phyloP scores from a whole-genome alignment of 1,140 invertebrate species.

The Neotoxoptera formosana region DNA sequence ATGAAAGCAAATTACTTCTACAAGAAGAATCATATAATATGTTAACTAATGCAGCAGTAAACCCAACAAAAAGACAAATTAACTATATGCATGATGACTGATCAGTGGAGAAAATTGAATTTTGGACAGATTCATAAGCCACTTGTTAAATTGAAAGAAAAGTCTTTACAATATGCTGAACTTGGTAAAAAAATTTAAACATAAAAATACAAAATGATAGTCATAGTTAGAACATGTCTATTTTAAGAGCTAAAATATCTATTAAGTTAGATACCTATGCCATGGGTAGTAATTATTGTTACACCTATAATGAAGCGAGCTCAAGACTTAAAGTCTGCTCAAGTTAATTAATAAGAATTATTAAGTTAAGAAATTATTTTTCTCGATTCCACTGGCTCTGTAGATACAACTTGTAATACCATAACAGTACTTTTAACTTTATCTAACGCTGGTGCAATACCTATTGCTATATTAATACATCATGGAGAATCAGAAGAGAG shows the following conservation, averaged over 20 bases:
- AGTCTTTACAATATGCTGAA: neutral
- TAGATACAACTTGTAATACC: slow-evolving; percentile 13
- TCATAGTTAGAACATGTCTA: slow-evolving; percentile 4
- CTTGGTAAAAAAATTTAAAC: slow-evolving; percentile 36
- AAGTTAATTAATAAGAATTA: too few species aligned
- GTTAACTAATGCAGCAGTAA: slow-evolving; percentile 34
- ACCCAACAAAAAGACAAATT: slow-evolving; percentile 25
- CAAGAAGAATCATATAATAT: slow-evolving; percentile 22
- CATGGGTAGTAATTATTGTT: slow-evolving; percentile 21
- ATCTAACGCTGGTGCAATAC: neutral
- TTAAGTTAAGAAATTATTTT: slow-evolving; percentile 44
- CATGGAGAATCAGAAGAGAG: neutral
- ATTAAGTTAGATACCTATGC: neutral
- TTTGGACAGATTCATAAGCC: neutral
- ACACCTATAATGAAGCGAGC: slow-evolving; percentile 22
- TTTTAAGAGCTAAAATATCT: slow-evolving; percentile 16
- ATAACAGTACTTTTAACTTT: neutral
- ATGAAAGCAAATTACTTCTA: slow-evolving; percentile 22
- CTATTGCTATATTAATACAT: neutral
- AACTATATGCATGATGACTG: slow-evolving; percentile 40
- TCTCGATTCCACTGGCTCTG: slow-evolving; percentile 26
- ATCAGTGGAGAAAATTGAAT: slow-evolving; percentile 29
- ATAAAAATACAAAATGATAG: slow-evolving; percentile 16
- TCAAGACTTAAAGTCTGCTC: neutral
- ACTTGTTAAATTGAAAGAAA: neutral